phyloP scores from a whole-genome alignment of 2,797 vertebrate genomes.

The Neostethus bicornis region DNA sequence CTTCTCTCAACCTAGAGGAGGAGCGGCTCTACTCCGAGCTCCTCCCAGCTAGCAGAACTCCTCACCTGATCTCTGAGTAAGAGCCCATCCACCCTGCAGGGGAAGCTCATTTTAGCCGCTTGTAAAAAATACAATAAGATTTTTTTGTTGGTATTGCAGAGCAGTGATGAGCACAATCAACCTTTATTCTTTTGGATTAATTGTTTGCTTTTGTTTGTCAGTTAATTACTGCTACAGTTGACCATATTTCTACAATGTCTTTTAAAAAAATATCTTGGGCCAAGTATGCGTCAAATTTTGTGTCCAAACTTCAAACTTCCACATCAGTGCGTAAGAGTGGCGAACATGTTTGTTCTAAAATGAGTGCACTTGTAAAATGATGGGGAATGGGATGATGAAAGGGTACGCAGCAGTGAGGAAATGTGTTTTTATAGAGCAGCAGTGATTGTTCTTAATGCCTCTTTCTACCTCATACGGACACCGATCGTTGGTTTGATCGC shows the following conservation, averaged over 20 bases:
- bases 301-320: not conserved
- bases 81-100: too few species aligned
- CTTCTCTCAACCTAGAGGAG: too few species aligned
- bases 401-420: conserved; percentile 5
- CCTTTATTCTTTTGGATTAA: too few species aligned
- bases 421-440: conserved; percentile 14
- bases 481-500: conserved; percentile 22
- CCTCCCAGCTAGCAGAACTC: too few species aligned
- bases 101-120: too few species aligned
- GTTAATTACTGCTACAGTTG: not conserved
- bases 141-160: too few species aligned
- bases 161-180: too few species aligned
- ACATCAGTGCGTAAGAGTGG: conserved; percentile 11
- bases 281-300: not conserved
- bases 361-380: conserved; percentile 28
- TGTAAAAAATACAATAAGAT: too few species aligned
- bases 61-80: too few species aligned
- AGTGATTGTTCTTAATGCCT: conserved; percentile 14
- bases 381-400: conserved; percentile 43
- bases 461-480: conserved; percentile 38
- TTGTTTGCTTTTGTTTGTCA: not conserved
- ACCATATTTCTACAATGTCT: too few species aligned
- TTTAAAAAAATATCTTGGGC: not conserved
- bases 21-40: too few species aligned
- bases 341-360: conserved; percentile 44